Percentiles rank a stretch among this genome's conserved stretches.
phyloP scores from a whole-genome alignment of 1,140 invertebrate genomes.

The Brachystomella parvula region DNA sequence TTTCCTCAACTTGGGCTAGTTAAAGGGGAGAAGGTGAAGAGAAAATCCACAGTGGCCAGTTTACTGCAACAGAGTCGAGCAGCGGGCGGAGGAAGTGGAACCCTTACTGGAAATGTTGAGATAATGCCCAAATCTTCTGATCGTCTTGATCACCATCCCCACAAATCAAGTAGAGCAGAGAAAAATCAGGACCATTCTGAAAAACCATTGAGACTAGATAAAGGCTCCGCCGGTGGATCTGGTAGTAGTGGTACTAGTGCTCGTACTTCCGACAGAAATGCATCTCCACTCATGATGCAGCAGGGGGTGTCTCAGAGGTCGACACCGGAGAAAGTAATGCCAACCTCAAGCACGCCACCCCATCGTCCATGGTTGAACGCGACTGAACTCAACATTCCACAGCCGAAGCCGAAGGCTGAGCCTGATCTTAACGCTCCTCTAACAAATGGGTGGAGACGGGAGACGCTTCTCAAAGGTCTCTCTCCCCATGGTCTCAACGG shows the following conservation, averaged over 20 bases:
- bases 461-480: constrained; percentile 51
- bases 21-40: constrained; percentile 41
- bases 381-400: constrained; percentile 20
- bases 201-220: background rate
- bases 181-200: background rate
- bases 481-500: constrained; percentile 29
- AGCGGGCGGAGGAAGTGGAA: background rate
- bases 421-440: constrained; percentile 61
- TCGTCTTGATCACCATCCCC: background rate
- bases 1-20: constrained; percentile 27
- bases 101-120: background rate
- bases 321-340: background rate
- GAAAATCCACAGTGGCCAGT: constrained; percentile 84
- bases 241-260: background rate
- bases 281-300: constrained; percentile 11
- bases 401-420: constrained; percentile 20
- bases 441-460: constrained; percentile 76
- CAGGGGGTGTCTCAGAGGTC: background rate
- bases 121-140: background rate
- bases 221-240: background rate
- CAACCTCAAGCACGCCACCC: constrained; percentile 20
- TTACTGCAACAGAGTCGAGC: constrained; percentile 72
- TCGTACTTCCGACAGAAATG: background rate
- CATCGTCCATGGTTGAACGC: constrained; percentile 33
- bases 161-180: background rate